Evolutionary conservation across 2,797 vertebrate genomes (phyloP).

Genomic region (Galagoides demidoff): DNA sequence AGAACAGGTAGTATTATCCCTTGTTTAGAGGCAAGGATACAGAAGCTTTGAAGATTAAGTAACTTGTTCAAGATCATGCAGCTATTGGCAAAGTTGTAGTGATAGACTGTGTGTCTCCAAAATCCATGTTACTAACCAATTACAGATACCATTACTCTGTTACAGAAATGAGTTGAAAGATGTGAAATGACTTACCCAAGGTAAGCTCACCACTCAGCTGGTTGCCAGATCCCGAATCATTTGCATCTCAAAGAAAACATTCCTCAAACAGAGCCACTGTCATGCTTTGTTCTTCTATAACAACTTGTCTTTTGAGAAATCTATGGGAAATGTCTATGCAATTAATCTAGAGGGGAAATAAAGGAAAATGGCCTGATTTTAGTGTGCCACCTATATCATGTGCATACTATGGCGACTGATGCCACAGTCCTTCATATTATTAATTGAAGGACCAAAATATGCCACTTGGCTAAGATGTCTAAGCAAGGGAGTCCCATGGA

Average conservation of each 20-base stretch:
- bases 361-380: neutral
- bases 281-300: neutral
- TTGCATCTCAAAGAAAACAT: neutral
- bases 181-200: neutral
- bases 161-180: slow-evolving; percentile 4
- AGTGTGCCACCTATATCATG: neutral
- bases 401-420: neutral
- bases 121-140: neutral
- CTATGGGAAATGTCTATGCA: neutral
- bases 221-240: neutral
- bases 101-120: neutral
- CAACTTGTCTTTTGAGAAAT: slow-evolving; percentile 3
- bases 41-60: slow-evolving; percentile 13
- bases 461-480: neutral
- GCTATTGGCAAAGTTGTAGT: neutral
- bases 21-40: neutral
- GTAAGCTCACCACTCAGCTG: neutral
- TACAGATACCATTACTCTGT: neutral
- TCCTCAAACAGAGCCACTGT: neutral
- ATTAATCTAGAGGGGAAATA: neutral
- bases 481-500: neutral
- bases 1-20: neutral
- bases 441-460: neutral
- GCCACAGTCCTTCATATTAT: neutral
- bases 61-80: neutral